Percentiles rank a stretch among this genome's conserved stretches.
Evolutionary conservation across 2,113 vertebrate species (phyloP).

Genomic region (Etheostoma spectabile): DNA sequence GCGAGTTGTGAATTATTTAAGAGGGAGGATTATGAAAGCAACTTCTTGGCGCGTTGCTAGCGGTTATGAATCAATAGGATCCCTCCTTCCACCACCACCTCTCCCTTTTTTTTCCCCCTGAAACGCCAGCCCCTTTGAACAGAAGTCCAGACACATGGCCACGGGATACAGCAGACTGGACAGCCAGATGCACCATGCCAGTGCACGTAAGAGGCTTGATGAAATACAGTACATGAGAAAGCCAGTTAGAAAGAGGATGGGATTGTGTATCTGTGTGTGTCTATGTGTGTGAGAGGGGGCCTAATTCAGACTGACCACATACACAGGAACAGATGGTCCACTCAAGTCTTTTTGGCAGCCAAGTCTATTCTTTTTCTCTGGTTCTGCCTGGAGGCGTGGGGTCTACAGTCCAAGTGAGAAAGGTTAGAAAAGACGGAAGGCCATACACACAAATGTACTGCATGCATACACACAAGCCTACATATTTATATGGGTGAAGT

Average conservation of each 20-base stretch:
- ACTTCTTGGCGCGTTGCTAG: constrained; percentile 68
- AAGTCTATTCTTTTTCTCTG: constrained; percentile 64
- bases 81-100: constrained; percentile 4
- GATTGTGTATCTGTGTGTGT: constrained; percentile 48
- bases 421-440: constrained; percentile 22
- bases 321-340: constrained; percentile 77
- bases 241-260: constrained; percentile 36
- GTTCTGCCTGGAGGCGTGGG: constrained; percentile 32
- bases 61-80: constrained; percentile 77
- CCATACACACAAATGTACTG: constrained; percentile 13
- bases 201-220: constrained; percentile 26
- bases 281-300: constrained; percentile 28
- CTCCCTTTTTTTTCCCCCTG: background rate
- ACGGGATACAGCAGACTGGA: constrained; percentile 62
- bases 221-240: constrained; percentile 42
- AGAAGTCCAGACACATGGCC: constrained; percentile 73
- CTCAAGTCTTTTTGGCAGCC: constrained; percentile 51
- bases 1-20: constrained; percentile 82
- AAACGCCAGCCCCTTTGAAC: constrained; percentile 57
- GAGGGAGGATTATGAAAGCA: constrained; percentile 79
- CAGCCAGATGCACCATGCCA: constrained; percentile 60
- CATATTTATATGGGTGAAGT: constrained; percentile 31
- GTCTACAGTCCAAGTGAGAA: constrained; percentile 26
- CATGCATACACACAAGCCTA: constrained; percentile 17
- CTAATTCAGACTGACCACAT: constrained; percentile 73